Percentiles rank a stretch among this genome's conserved stretches.
These are phyloP conservation scores for Nibea coibor DNA, from an alignment of 2,113 vertebrate genomes.

Conservation along the genomic window DNA sequence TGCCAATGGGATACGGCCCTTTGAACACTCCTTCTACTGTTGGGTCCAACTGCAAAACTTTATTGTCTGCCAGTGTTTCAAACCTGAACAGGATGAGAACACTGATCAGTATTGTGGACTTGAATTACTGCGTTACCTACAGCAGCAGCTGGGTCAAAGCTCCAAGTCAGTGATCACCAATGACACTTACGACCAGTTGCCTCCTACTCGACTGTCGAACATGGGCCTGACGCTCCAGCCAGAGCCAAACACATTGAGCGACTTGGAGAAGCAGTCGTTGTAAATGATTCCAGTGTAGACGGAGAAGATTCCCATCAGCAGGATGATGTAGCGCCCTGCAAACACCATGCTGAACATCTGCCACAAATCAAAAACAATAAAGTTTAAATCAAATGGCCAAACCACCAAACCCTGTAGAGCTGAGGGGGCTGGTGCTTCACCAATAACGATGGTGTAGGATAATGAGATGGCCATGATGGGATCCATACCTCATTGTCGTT, in stretches of 20 bases:
- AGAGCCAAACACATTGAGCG: slow-evolving; percentile 94
- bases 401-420: neutral
- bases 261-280: slow-evolving; percentile 99
- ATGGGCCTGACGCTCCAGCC: slow-evolving; percentile 95
- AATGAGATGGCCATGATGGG: slow-evolving; percentile 24
- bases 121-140: too few relatives aligned
- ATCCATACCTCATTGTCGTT: slow-evolving; percentile 93
- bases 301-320: slow-evolving; percentile 98
- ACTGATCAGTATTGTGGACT: neutral
- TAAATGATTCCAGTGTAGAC: slow-evolving; percentile 98
- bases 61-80: slow-evolving; percentile 80
- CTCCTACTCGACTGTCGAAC: slow-evolving; percentile 81
- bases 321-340: slow-evolving; percentile 95
- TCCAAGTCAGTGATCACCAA: neutral
- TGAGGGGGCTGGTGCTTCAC: neutral
- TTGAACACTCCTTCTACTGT: slow-evolving; percentile 89
- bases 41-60: slow-evolving; percentile 91
- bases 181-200: slow-evolving; percentile 95
- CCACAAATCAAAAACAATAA: neutral
- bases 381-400: neutral
- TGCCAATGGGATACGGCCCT: slow-evolving; percentile 96
- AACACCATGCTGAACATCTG: slow-evolving; percentile 98
- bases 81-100: slow-evolving; percentile 74
- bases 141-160: neutral
- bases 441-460: neutral